Percentiles rank a stretch among this genome's conserved stretches.
Conservation (phyloP, 2,888 invertebrate species). For the Eulithis testata region DNA sequence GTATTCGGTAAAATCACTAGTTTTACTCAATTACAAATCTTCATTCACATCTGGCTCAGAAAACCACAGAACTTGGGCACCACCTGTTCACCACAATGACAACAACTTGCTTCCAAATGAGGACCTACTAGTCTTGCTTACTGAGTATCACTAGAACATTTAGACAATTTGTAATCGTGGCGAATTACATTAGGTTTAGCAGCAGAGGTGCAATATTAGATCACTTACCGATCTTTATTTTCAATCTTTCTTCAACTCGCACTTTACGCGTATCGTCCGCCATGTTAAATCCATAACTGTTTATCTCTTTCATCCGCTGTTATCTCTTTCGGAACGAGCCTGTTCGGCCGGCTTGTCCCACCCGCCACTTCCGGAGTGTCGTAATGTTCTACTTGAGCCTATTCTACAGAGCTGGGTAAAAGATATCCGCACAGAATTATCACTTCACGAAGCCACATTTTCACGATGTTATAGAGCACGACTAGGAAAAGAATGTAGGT, state of each 20-base stretch:
- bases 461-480: constrained; percentile 48
- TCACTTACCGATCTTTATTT: constrained; percentile 96
- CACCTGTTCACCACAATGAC: constrained; percentile 80
- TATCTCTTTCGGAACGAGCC: constrained; percentile 84
- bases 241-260: constrained; percentile 96
- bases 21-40: constrained; percentile 49
- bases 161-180: not conserved
- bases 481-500: constrained; percentile 49
- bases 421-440: constrained; percentile 58
- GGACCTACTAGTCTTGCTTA: not conserved
- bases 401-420: constrained; percentile 59
- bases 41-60: constrained; percentile 60
- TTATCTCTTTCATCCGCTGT: constrained; percentile 85
- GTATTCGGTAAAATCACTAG: constrained; percentile 36
- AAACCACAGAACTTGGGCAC: constrained; percentile 62
- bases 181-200: constrained; percentile 29
- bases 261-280: constrained; percentile 96
- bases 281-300: constrained; percentile 95
- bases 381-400: constrained; percentile 81
- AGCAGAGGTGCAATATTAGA: constrained; percentile 43
- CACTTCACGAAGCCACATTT: constrained; percentile 59
- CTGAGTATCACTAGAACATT: constrained; percentile 1
- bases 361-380: constrained; percentile 84
- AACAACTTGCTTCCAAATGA: constrained; percentile 58
- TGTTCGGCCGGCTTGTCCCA: constrained; percentile 81